Conservation (phyloP, 2,888 invertebrate species). For the Catonia carolina region DNA sequence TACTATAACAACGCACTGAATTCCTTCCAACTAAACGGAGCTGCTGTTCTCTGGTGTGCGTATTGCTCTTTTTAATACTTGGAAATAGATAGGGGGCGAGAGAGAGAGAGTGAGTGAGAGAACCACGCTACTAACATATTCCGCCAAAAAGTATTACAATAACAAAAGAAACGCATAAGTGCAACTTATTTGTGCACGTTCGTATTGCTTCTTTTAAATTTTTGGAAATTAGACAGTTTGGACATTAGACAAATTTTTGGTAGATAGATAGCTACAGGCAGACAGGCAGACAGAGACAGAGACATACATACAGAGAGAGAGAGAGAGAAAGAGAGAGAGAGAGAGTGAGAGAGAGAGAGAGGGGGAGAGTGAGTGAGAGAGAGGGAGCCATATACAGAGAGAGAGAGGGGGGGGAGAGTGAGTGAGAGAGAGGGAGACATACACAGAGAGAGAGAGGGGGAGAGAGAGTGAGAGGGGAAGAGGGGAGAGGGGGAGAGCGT, state of each 20-base stretch:
- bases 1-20: too few species aligned
- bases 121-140: too few species aligned
- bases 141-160: too few species aligned
- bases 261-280: background rate
- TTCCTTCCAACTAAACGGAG: too few species aligned
- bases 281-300: background rate
- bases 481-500: slow-evolving; percentile 7
- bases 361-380: slow-evolving; percentile 4
- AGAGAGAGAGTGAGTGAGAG: background rate
- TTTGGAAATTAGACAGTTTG: too few species aligned
- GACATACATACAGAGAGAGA: too few species aligned
- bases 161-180: too few species aligned
- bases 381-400: slow-evolving; percentile 3
- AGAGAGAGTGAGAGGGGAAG: background rate
- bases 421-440: slow-evolving; percentile 2
- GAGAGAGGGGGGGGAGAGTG: slow-evolving; percentile 5
- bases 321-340: background rate
- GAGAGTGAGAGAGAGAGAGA: background rate
- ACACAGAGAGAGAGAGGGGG: slow-evolving; percentile 1
- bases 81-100: background rate
- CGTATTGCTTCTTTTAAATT: too few species aligned
- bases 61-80: too few species aligned
- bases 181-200: too few species aligned
- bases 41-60: too few species aligned
- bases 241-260: background rate